Conservation (phyloP, 2,888 invertebrate species). For the Ceraclea dissimilis region DNA sequence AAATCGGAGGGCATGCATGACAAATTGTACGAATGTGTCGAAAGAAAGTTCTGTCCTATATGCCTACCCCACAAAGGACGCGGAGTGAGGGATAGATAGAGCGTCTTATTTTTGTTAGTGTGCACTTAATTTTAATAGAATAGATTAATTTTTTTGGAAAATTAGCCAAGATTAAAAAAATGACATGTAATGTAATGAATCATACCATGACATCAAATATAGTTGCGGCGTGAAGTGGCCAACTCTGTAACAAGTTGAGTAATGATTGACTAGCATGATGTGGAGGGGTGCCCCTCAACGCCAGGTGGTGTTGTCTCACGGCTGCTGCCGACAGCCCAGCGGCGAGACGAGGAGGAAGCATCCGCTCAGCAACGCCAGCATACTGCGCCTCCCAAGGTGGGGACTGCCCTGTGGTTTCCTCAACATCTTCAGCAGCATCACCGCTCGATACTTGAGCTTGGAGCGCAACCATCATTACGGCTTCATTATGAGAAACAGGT, state of each 20-base stretch:
- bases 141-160: no score
- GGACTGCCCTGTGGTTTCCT: conserved; percentile 32
- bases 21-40: no score
- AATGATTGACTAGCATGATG: conserved; percentile 88
- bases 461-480: conserved; percentile 88
- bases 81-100: no score
- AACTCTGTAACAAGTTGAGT: conserved; percentile 84
- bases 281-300: conserved; percentile 77
- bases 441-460: conserved; percentile 90
- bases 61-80: no score
- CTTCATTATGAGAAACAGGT: conserved; percentile 90
- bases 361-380: conserved; percentile 65
- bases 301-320: conserved; percentile 86
- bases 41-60: no score
- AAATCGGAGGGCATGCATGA: no score
- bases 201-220: conserved; percentile 90
- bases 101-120: no score
- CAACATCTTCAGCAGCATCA: conserved; percentile 61
- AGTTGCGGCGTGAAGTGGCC: conserved; percentile 88
- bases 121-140: no score
- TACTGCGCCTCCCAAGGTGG: conserved; percentile 27
- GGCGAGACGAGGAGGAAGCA: conserved; percentile 76
- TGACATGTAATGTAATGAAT: no score
- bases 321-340: conserved; percentile 72
- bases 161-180: no score